Percentiles rank a stretch among this genome's conserved stretches.
Conservation (phyloP, 2,888 invertebrate genomes). For the Drosophila kanekoi region DNA sequence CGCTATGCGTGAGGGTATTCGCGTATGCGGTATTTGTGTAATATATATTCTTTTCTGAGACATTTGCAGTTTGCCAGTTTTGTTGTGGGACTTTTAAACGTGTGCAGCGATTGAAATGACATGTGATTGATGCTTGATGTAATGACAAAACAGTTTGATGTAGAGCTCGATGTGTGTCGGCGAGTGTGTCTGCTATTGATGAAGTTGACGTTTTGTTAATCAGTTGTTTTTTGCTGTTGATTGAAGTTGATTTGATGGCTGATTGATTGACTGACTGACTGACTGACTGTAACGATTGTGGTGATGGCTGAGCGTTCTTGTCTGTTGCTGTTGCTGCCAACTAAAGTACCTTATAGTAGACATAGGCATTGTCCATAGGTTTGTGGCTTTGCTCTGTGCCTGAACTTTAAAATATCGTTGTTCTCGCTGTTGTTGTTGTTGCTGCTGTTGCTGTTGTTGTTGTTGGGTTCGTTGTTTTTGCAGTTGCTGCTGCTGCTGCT, state of each 20-base stretch:
- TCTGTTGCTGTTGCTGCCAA: slow-evolving; percentile 26
- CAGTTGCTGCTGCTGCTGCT: slow-evolving; percentile 40
- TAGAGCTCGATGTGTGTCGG: slow-evolving; percentile 20
- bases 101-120: slow-evolving; percentile 21
- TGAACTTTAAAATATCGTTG: slow-evolving; percentile 65
- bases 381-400: slow-evolving; percentile 68
- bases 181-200: slow-evolving; percentile 29
- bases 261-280: slow-evolving; percentile 36
- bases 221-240: slow-evolving; percentile 33
- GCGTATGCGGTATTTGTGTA: slow-evolving; percentile 3
- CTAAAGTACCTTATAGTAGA: slow-evolving; percentile 85
- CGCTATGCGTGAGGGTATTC: slow-evolving; percentile 12
- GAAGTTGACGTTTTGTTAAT: slow-evolving; percentile 41
- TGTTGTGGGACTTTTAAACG: slow-evolving; percentile 26
- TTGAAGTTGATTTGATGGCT: slow-evolving; percentile 37
- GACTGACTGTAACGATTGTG: slow-evolving; percentile 34
- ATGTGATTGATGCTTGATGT: slow-evolving; percentile 38
- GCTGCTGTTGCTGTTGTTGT: slow-evolving; percentile 36
- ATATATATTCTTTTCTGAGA: slow-evolving; percentile 1
- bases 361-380: slow-evolving; percentile 85
- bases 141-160: slow-evolving; percentile 47
- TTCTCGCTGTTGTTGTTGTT: slow-evolving; percentile 23
- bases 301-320: slow-evolving; percentile 19
- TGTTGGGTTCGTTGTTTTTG: slow-evolving; percentile 29
- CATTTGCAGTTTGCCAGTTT: slow-evolving; percentile 39